These are phyloP conservation scores for Leptoteleia sp. DNA, from an alignment of 1,140 invertebrate species.

Conservation along the genomic window DNA sequence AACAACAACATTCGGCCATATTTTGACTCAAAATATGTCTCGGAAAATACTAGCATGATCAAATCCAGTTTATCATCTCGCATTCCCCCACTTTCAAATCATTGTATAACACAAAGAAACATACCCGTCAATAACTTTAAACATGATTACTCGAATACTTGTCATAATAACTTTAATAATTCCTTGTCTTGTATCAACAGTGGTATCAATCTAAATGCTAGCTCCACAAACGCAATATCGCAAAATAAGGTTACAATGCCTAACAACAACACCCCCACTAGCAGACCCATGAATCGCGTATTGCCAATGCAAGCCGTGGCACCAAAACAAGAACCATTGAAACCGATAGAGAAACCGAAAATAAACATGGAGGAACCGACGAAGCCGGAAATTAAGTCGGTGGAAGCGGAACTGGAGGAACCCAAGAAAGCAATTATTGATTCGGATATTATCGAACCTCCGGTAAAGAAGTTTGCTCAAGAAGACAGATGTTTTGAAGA, in stretches of 20 bases:
- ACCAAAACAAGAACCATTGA: conserved; percentile 71
- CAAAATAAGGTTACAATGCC: conserved; percentile 75
- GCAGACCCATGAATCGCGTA: conserved; percentile 87
- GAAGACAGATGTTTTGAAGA: conserved; percentile 38
- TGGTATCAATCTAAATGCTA: conserved; percentile 51
- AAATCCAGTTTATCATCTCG: conserved; percentile 77
- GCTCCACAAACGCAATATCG: conserved; percentile 49
- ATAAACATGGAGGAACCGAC: conserved; percentile 73
- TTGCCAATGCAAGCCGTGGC: conserved; percentile 85
- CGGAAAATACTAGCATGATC: conserved; percentile 79
- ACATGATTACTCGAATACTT: conserved; percentile 67
- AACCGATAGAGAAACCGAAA: conserved; percentile 69
- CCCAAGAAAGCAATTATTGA: conserved; percentile 39
- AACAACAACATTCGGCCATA: conserved; percentile 74
- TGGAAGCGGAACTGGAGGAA: conserved; percentile 63
- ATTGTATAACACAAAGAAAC: conserved; percentile 73
- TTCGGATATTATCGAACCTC: conserved; percentile 4
- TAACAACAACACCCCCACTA: conserved; percentile 73
- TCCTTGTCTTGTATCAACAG: conserved; percentile 57
- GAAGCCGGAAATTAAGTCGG: conserved; percentile 71
- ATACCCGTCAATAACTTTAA: conserved; percentile 69
- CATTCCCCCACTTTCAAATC: conserved; percentile 73
- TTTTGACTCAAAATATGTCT: conserved; percentile 78
- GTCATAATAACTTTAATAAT: conserved; percentile 70
- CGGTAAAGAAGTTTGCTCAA: conserved; percentile 25